These are phyloP conservation scores for Ramphastos sulfuratus DNA, from an alignment of 2,113 vertebrate species.

Conservation along the genomic window DNA sequence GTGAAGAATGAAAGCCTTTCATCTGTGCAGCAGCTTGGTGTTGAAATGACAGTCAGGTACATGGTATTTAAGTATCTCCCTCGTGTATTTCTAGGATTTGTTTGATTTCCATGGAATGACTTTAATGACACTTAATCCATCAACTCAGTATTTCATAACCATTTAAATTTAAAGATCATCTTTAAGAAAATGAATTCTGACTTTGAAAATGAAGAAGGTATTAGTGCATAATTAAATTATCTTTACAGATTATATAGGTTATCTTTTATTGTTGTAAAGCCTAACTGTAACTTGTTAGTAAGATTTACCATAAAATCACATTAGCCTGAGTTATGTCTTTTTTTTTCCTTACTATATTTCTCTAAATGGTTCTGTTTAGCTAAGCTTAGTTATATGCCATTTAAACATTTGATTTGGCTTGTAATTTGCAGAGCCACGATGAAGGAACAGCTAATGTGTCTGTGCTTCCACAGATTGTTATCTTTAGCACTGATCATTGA, in stretches of 20 bases:
- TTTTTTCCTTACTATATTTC: background rate
- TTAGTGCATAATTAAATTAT: slow-evolving; percentile 39
- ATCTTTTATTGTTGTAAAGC: slow-evolving; percentile 39
- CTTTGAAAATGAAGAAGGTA: slow-evolving; percentile 34
- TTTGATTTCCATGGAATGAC: slow-evolving; percentile 36
- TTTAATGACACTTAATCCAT: slow-evolving; percentile 54
- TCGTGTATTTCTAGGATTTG: slow-evolving; percentile 20
- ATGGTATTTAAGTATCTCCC: slow-evolving; percentile 19
- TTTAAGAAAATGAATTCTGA: slow-evolving; percentile 38
- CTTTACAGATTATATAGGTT: slow-evolving; percentile 8
- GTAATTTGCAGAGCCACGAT: background rate
- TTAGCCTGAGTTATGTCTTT: slow-evolving; percentile 5
- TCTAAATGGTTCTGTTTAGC: slow-evolving; percentile 7
- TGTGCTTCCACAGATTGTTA: background rate
- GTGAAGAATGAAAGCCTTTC: slow-evolving; percentile 75
- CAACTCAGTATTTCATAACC: background rate
- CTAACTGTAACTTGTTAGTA: slow-evolving; percentile 24
- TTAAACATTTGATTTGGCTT: slow-evolving; percentile 2
- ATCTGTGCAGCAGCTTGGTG: slow-evolving; percentile 79
- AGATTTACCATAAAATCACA: slow-evolving; percentile 19
- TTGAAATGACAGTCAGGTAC: slow-evolving; percentile 83
- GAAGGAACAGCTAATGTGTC: background rate
- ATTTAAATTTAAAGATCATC: slow-evolving; percentile 47
- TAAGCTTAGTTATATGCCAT: slow-evolving; percentile 7
- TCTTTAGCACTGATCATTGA: slow-evolving; percentile 15